Percentiles rank a stretch among this genome's conserved stretches.
phyloP scores from a whole-genome alignment of 1,140 invertebrate genomes.

The Bombus breviceps region DNA sequence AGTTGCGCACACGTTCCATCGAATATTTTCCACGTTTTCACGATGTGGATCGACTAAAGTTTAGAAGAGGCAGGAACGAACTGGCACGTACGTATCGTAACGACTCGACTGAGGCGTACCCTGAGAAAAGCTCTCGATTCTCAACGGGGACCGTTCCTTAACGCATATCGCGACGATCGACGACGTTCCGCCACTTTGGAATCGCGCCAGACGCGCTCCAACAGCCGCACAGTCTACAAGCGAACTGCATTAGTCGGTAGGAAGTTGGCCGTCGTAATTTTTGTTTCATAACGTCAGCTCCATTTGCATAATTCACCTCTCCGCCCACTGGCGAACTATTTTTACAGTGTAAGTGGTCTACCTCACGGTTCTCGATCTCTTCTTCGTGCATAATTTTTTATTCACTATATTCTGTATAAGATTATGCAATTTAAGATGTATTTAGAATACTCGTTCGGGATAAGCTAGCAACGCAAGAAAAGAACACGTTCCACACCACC shows the following conservation, averaged over 20 bases:
- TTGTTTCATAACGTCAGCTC: slow-evolving; percentile 26
- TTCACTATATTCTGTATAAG: neutral
- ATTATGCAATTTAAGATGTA: too few species aligned
- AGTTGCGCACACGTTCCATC: neutral
- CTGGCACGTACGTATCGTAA: neutral
- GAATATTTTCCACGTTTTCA: slow-evolving; percentile 3
- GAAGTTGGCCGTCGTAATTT: slow-evolving; percentile 38
- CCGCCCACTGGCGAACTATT: neutral
- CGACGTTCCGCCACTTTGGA: neutral
- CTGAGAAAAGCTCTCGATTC: too few species aligned
- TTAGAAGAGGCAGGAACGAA: neutral
- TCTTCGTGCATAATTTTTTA: neutral
- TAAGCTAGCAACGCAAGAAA: too few species aligned
- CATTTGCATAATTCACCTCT: slow-evolving; percentile 32
- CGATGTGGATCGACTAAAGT: neutral
- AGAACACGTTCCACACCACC: too few species aligned
- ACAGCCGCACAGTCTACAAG: slow-evolving; percentile 3
- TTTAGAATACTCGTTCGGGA: too few species aligned
- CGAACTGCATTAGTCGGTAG: slow-evolving; percentile 41
- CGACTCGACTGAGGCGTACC: neutral
- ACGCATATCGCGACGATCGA: neutral
- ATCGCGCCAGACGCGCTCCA: neutral
- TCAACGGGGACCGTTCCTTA: neutral
- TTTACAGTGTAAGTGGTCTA: slow-evolving; percentile 19
- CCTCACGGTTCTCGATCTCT: neutral